These are phyloP conservation scores for Melanotaenia boesemani DNA, from an alignment of 2,797 vertebrate species.

Conservation along the genomic window DNA sequence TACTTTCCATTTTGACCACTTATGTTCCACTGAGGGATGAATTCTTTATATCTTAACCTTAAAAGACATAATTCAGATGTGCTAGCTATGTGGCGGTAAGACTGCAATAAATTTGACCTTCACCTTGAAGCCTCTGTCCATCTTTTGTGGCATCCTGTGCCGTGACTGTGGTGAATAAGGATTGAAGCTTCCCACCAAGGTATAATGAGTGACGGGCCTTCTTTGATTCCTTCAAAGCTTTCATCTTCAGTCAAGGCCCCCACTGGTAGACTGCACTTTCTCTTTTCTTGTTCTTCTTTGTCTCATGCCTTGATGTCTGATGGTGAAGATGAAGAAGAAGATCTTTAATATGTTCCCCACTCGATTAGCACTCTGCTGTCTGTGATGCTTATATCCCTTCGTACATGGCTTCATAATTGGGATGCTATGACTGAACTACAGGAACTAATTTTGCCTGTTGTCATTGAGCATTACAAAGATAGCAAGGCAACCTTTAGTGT, in stretches of 20 bases:
- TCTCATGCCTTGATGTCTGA: conserved; percentile 76
- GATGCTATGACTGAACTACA: conserved; percentile 59
- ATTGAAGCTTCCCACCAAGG: conserved; percentile 71
- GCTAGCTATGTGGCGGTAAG: conserved; percentile 3
- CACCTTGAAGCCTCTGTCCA: conserved; percentile 46
- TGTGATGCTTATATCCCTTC: conserved; percentile 40
- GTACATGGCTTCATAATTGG: conserved; percentile 69
- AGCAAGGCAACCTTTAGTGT: conserved; percentile 42
- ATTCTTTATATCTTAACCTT: background rate
- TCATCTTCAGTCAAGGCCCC: conserved; percentile 78
- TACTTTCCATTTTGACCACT: conserved; percentile 4
- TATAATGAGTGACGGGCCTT: conserved; percentile 76
- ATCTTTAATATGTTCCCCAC: conserved; percentile 66
- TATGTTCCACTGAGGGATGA: background rate
- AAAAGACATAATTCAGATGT: background rate
- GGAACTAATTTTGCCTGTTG: conserved; percentile 69
- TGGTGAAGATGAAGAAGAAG: conserved; percentile 63
- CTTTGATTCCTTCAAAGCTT: conserved; percentile 79
- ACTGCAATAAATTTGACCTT: conserved; percentile 48
- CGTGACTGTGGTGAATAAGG: conserved; percentile 52
- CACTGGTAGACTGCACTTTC: conserved; percentile 69
- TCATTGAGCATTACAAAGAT: conserved; percentile 54
- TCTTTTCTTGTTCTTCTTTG: conserved; percentile 72
- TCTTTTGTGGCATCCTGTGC: conserved; percentile 39
- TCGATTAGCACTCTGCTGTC: conserved; percentile 57